phyloP scores from a whole-genome alignment of 2,113 vertebrate species.

The Eonycteris spelaea region DNA sequence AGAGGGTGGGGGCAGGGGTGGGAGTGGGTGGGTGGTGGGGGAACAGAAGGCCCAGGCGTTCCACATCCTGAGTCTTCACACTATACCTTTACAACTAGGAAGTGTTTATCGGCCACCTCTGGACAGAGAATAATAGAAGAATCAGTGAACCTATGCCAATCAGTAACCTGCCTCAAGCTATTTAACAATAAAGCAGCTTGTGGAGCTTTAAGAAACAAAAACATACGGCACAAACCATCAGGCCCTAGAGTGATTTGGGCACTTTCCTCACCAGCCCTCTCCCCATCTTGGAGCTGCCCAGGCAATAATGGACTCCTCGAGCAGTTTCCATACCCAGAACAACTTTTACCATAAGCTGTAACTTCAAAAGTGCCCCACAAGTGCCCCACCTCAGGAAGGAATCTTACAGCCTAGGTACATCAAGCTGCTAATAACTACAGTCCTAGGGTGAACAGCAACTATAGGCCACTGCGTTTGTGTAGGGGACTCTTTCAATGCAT shows the following conservation, averaged over 20 bases:
- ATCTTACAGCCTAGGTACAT: fast-evolving
- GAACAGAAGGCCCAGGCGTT: background rate
- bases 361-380: background rate
- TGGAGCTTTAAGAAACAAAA: background rate
- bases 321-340: background rate
- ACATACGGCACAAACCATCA: background rate
- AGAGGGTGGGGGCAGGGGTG: no score
- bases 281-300: background rate
- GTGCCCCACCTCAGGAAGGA: background rate
- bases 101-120: background rate
- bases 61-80: background rate
- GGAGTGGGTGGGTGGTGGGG: background rate
- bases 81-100: no score
- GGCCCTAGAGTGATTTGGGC: background rate
- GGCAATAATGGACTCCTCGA: background rate
- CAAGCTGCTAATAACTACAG: background rate
- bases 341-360: background rate
- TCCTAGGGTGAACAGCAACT: fast-evolving
- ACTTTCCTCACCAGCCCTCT: background rate
- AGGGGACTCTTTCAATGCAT: background rate
- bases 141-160: background rate
- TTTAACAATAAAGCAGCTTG: background rate
- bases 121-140: background rate
- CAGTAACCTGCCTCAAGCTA: background rate
- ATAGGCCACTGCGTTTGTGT: no score